Evolutionary conservation across 2,888 invertebrate genomes (phyloP), one percentile per base, ranked within the genome.

Genomic region (Leptopilina drosophilae): DNA sequence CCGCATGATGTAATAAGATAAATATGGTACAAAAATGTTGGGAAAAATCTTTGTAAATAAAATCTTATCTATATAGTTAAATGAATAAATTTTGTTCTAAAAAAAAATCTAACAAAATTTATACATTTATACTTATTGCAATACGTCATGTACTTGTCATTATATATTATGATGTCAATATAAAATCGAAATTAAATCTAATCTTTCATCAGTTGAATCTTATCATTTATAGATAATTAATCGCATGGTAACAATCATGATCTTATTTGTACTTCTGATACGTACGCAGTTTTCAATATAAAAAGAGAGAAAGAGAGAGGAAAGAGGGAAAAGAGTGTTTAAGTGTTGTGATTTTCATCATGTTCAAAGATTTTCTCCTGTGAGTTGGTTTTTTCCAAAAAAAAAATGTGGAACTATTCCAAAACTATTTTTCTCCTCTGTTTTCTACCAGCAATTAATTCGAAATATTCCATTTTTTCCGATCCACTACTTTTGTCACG

Each of bases 141-240:
- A 49, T 49, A 49, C 49, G 49, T 49, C 49, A 49, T 49, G 5
- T 49, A 49, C 4, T 49, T 49, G 49, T 49, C 49, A 49, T 49
- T 62, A 62, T 62, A 15, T 15, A 59, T 3, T 59, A 62, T 62
- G 3, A 62, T 15, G 62, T 62, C 9, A 62, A 62, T 15, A 62
- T 20, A 62, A 49, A 49, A 62, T 62, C 40, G 14, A 40, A 65
- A 65, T 2, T 42, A 2, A 65, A 65, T 65, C 40, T 11, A 64
- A 64, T n/a, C 26, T 40, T 40, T 40, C 42, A 65, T 65, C 65
- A 65, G 40, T 14, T 14, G 14, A 65, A 40, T n/a, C 65, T 65
- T 65, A 65, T 65, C 65, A 40, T 65, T 65, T 65, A 9, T 8
- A 62, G 62, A 62, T 62, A 62, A 62, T 62, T 62, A 62, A 62